phyloP scores from a whole-genome alignment of 2,113 vertebrate species.

The Sapajus apella region DNA sequence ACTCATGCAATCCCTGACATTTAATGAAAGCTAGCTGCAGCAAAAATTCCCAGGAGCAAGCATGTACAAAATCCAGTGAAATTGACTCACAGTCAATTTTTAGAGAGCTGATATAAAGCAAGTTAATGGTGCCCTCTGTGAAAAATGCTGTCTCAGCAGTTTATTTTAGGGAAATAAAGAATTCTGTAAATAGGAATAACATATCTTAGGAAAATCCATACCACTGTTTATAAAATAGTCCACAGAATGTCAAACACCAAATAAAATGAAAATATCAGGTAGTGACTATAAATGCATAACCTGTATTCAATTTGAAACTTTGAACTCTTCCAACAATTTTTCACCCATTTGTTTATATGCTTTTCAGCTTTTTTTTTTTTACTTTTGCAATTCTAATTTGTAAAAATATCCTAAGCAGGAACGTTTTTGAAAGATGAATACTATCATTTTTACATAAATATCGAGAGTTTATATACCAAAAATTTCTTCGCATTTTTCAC shows the following conservation, averaged over 20 bases:
- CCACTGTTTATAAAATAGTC: neutral
- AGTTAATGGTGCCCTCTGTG: neutral
- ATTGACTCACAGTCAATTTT: neutral
- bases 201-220: neutral
- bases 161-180: neutral
- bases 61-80: neutral
- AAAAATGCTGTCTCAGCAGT: neutral
- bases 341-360: neutral
- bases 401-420: neutral
- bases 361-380: neutral
- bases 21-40: neutral
- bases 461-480: neutral
- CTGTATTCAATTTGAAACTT: neutral
- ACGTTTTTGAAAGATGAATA: neutral
- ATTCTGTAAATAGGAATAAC: neutral
- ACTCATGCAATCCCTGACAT: neutral
- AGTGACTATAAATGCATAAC: neutral
- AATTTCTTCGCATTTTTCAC: neutral
- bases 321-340: neutral
- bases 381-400: neutral
- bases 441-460: neutral
- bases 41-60: neutral
- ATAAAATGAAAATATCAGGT: neutral
- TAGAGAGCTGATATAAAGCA: neutral
- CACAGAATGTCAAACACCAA: neutral